Evolutionary conservation across 2,797 vertebrate species (phyloP).

Genomic region (Discoglossus pictus): DNA sequence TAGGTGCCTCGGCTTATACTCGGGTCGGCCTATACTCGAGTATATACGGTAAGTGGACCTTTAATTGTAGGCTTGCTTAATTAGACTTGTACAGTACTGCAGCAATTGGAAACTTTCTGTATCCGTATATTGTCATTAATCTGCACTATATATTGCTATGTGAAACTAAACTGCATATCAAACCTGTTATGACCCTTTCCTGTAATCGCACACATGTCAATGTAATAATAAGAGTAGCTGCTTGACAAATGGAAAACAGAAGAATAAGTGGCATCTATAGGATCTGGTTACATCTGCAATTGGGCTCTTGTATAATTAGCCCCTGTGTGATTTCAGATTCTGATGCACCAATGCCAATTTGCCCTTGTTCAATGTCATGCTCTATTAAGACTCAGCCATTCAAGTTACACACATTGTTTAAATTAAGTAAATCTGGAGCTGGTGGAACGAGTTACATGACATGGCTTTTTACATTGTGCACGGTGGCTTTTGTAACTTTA

Average conservation of each 20-base stretch:
- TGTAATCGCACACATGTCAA: conserved; percentile 2
- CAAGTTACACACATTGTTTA: conserved; percentile 30
- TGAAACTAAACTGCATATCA: too few species aligned
- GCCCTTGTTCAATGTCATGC: conserved; percentile 40
- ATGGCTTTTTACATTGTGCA: too few species aligned
- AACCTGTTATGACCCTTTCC: too few species aligned
- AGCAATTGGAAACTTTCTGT: too few species aligned
- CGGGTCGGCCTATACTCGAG: too few species aligned
- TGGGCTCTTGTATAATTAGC: conserved; percentile 26
- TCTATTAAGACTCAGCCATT: conserved; percentile 33
- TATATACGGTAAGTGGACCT: too few species aligned
- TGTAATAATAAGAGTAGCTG: conserved; percentile 27
- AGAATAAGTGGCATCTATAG: conserved; percentile 24
- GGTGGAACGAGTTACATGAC: not conserved
- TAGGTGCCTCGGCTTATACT: too few species aligned
- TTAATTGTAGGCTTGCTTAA: too few species aligned
- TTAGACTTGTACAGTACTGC: too few species aligned
- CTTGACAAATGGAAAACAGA: conserved; percentile 23
- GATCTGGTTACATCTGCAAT: conserved; percentile 25
- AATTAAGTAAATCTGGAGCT: conserved; percentile 8
- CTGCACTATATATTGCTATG: too few species aligned
- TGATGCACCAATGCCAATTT: conserved; percentile 36
- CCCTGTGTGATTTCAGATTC: conserved; percentile 36
- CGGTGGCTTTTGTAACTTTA: too few species aligned
- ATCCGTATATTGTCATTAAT: too few species aligned